These are phyloP conservation scores for Conus betulinus DNA, from an alignment of 1,140 invertebrate genomes.

Conservation along the genomic window DNA sequence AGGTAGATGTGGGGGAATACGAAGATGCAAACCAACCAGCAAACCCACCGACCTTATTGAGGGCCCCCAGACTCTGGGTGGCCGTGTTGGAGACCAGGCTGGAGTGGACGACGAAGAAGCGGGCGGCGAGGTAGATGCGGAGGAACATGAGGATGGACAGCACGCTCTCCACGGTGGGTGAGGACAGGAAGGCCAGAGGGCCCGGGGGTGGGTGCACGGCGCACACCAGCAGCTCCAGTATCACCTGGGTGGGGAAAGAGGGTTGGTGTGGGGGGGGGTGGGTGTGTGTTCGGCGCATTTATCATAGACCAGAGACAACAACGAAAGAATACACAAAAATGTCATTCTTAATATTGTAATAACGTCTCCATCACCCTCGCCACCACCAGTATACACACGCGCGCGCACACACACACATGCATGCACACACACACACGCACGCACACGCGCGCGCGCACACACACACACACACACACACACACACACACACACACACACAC, in stretches of 20 bases:
- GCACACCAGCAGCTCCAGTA: conserved; percentile 64
- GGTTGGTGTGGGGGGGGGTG: not conserved
- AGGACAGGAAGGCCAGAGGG: conserved; percentile 46
- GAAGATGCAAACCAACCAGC: no score
- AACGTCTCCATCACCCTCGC: no score
- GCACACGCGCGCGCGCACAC: no score
- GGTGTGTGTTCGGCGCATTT: not conserved
- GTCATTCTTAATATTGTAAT: no score
- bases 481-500: no score
- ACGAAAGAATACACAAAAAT: no score
- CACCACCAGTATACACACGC: no score
- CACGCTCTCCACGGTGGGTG: conserved; percentile 69
- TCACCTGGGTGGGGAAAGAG: conserved; percentile 39
- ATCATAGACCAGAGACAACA: no score
- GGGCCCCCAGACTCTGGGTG: conserved; percentile 73
- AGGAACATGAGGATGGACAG: conserved; percentile 74
- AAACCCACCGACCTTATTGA: conserved; percentile 66
- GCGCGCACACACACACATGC: no score
- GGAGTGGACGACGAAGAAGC: conserved; percentile 73
- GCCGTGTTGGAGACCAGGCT: conserved; percentile 70
- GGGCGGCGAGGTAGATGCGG: conserved; percentile 70
- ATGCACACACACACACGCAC: no score
- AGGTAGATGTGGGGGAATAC: no score
- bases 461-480: no score
- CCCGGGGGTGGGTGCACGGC: conserved; percentile 70